Conservation (phyloP, 2,888 invertebrate species). For the Latrodectus elegans region DNA sequence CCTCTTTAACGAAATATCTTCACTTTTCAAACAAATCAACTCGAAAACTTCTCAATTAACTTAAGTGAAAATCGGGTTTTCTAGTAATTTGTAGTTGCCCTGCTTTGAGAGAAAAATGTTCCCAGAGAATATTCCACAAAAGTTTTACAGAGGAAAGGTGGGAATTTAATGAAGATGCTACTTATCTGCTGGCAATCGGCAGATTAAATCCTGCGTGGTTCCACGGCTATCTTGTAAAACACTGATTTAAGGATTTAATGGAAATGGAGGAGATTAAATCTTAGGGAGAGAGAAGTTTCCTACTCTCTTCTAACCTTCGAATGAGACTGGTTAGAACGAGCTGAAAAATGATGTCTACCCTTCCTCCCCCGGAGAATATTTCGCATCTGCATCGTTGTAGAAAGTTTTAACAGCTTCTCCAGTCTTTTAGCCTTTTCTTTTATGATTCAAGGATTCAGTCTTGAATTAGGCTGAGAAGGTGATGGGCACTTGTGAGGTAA, state of each 20-base stretch:
- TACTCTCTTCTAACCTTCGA: too few relatives aligned
- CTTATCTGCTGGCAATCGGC: not conserved
- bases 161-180: constrained; percentile 3
- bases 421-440: too few relatives aligned
- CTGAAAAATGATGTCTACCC: not conserved
- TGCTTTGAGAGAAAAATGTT: constrained; percentile 36
- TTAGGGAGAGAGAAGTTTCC: not conserved
- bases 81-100: constrained; percentile 31
- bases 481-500: too few relatives aligned
- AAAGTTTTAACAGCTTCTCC: not conserved
- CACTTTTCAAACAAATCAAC: not conserved
- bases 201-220: not conserved
- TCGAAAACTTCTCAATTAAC: constrained; percentile 33
- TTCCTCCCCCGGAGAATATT: not conserved
- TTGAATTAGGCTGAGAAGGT: too few relatives aligned
- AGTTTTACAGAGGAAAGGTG: not conserved
- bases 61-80: constrained; percentile 55
- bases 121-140: not conserved
- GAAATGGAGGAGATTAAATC: constrained; percentile 21
- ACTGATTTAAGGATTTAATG: constrained; percentile 31
- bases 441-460: too few relatives aligned
- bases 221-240: not conserved
- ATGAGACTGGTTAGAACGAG: not conserved
- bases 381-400: too few relatives aligned
- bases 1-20: not conserved